A percentile compares a stretch with the other conserved stretches of the same genome.
These are phyloP conservation scores for Euwallacea fornicatus DNA, from an alignment of 1,140 invertebrate species.

Conservation along the genomic window DNA sequence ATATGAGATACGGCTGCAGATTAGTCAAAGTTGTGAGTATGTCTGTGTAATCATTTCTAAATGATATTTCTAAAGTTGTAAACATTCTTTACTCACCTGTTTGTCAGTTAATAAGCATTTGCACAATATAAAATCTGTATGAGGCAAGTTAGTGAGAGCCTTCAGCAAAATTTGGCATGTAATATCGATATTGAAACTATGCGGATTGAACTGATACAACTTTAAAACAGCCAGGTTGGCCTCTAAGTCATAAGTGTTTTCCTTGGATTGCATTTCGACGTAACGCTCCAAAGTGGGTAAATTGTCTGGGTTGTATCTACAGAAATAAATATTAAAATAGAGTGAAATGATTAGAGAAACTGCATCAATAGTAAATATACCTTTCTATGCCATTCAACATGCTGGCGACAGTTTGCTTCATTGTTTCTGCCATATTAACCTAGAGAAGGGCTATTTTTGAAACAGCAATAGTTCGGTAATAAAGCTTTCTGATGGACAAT, in stretches of 20 bases:
- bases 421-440: slow-evolving; percentile 66
- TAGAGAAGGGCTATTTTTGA: no score
- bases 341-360: neutral
- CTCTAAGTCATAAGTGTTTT: slow-evolving; percentile 95
- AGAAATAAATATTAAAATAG: slow-evolving; percentile 36
- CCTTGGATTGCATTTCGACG: slow-evolving; percentile 87
- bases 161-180: slow-evolving; percentile 88
- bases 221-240: slow-evolving; percentile 92
- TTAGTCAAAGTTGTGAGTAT: neutral
- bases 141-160: slow-evolving; percentile 93
- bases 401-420: slow-evolving; percentile 71
- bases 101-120: slow-evolving; percentile 89
- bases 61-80: no score
- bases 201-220: slow-evolving; percentile 93
- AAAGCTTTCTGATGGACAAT: no score
- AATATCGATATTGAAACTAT: slow-evolving; percentile 80
- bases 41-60: neutral
- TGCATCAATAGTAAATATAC: slow-evolving; percentile 54
- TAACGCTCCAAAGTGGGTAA: slow-evolving; percentile 86
- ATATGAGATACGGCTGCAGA: no score
- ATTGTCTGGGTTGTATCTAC: slow-evolving; percentile 94
- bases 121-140: slow-evolving; percentile 95
- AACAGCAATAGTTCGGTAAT: no score
- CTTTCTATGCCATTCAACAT: slow-evolving; percentile 81
- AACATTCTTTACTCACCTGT: slow-evolving; percentile 65